Percentiles rank a stretch among this genome's conserved stretches.
Conservation (phyloP, 2,797 vertebrate genomes). For the Ciconia nigra region DNA sequence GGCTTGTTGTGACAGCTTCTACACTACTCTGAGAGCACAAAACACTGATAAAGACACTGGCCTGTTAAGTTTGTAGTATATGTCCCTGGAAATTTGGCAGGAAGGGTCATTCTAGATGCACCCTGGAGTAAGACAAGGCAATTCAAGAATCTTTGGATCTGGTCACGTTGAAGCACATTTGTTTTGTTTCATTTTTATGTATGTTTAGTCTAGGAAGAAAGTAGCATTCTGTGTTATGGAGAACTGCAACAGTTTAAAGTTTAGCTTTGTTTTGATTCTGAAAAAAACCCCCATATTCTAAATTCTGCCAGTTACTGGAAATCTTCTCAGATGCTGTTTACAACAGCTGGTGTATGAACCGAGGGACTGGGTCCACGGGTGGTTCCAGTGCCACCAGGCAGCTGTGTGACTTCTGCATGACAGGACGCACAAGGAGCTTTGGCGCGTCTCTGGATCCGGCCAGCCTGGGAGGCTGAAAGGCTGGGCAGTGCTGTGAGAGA, state of each 20-base stretch:
- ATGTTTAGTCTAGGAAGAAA: not conserved
- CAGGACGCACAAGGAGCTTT: not conserved
- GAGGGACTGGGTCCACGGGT: not conserved
- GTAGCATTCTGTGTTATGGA: not conserved
- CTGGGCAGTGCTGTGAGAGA: rapidly evolving
- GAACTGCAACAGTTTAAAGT: not conserved
- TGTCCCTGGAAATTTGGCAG: not conserved
- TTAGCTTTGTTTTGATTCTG: not conserved
- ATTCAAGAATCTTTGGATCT: not conserved
- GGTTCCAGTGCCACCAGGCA: not conserved
- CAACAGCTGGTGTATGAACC: not conserved
- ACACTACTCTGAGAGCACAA: not conserved
- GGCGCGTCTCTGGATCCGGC: not conserved
- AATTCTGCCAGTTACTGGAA: not conserved
- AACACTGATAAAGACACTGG: not conserved
- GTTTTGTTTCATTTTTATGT: not conserved
- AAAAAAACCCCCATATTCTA: rapidly evolving
- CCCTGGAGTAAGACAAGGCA: not conserved
- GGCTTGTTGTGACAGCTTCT: not conserved
- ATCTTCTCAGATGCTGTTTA: not conserved
- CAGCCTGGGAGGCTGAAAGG: not conserved
- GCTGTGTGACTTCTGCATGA: not conserved
- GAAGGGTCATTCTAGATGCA: not conserved
- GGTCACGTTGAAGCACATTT: not conserved
- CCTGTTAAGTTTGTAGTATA: not conserved